These are phyloP conservation scores for Myotis lucifugus DNA, from an alignment of 2,113 vertebrate species.

Conservation along the genomic window DNA sequence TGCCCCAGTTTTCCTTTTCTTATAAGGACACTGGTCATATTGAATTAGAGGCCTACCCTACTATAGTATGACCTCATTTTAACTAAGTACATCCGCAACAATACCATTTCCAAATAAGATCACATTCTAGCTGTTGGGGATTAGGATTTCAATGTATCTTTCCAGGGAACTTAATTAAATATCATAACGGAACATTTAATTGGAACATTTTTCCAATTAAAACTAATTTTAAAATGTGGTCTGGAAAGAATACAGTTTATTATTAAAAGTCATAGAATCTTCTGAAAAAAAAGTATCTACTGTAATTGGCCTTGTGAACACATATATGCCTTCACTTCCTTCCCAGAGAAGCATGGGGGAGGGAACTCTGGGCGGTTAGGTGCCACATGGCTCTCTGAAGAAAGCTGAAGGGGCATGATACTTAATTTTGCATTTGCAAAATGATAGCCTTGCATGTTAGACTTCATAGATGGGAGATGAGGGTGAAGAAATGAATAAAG, in stretches of 20 bases:
- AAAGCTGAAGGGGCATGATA: background rate
- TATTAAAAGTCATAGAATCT: background rate
- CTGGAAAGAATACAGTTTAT: background rate
- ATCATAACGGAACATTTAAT: background rate
- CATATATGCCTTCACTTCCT: background rate
- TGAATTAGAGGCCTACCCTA: background rate
- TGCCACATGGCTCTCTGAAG: background rate
- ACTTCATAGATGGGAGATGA: background rate
- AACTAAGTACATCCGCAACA: background rate
- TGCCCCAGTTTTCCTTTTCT: background rate
- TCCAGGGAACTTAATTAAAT: background rate
- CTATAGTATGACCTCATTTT: background rate
- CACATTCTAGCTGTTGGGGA: background rate
- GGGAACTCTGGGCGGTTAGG: background rate
- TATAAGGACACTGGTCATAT: background rate
- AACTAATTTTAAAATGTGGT: constrained; percentile 4
- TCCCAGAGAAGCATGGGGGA: background rate
- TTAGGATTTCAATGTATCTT: background rate
- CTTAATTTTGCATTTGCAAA: background rate
- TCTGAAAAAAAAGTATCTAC: background rate
- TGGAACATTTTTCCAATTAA: background rate
- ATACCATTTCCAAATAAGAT: background rate
- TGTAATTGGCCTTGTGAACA: background rate
- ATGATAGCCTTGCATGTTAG: background rate
- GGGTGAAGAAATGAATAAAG: background rate